Evolutionary conservation across 2,113 vertebrate genomes (phyloP).

Genomic region (Cavia aperea): DNA sequence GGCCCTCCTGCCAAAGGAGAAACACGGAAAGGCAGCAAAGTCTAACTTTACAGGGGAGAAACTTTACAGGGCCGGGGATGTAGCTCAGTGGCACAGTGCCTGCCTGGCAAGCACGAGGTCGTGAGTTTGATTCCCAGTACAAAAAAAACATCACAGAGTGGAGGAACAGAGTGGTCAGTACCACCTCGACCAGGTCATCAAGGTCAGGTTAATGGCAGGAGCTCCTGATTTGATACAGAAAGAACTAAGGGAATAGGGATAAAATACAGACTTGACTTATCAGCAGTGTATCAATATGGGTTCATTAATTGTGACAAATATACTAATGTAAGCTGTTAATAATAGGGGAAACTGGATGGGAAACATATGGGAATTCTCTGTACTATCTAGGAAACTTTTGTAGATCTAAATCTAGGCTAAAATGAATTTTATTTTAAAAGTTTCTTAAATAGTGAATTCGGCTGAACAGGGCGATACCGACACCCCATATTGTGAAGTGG

Average conservation of each 20-base stretch:
- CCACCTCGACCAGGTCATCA: not conserved
- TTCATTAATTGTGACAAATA: not conserved
- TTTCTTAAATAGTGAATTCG: slow-evolving; percentile 40
- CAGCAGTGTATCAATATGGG: not conserved
- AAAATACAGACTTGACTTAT: not conserved
- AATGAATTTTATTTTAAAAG: not conserved
- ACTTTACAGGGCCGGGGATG: too few species aligned
- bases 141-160: too few species aligned
- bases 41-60: too few species aligned
- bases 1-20: not conserved
- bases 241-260: not conserved
- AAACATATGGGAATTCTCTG: not conserved
- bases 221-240: not conserved
- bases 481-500: not conserved
- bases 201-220: rapidly evolving
- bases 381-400: rapidly evolving
- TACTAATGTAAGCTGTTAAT: not conserved
- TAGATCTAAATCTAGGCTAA: not conserved
- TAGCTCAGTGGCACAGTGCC: too few species aligned
- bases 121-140: too few species aligned
- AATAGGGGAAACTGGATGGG: rapidly evolving
- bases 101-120: too few species aligned
- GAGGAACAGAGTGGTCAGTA: too few species aligned
- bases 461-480: not conserved
- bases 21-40: rapidly evolving